phyloP scores from a whole-genome alignment of 2,113 vertebrate genomes.

The Zosterops borbonicus region DNA sequence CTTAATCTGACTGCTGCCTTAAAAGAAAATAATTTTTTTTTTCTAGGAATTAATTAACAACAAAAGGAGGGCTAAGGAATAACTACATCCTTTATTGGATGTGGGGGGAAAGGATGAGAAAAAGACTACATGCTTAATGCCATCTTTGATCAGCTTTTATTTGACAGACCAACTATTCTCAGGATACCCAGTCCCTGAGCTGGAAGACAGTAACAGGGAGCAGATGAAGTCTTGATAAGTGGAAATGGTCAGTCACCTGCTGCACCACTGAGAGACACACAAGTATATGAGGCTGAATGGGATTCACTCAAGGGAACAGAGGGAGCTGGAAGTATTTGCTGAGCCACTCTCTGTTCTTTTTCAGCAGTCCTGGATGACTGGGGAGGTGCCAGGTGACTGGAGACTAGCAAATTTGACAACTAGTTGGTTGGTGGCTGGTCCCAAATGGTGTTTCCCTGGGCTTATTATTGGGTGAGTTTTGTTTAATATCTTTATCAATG shows the following conservation, averaged over 20 bases:
- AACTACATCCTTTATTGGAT: background rate
- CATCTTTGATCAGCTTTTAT: background rate
- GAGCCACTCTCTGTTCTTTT: background rate
- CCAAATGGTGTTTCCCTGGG: background rate
- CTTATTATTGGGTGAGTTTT: rapidly evolving
- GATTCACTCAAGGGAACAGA: background rate
- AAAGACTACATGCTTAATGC: background rate
- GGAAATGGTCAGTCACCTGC: background rate
- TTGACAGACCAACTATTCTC: background rate
- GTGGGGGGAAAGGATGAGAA: background rate
- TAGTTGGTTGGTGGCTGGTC: too few relatives aligned
- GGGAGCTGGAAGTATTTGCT: background rate
- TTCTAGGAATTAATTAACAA: background rate
- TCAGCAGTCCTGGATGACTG: background rate
- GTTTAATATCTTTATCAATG: background rate
- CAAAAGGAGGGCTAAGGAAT: background rate
- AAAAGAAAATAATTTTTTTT: background rate
- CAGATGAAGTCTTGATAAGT: background rate
- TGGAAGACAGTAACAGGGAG: rapidly evolving
- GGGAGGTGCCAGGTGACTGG: background rate
- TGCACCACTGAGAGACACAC: background rate
- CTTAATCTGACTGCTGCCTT: background rate
- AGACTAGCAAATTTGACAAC: background rate
- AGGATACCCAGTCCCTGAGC: background rate
- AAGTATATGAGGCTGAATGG: background rate